Evolutionary conservation across 53 echinoderm and acorn worm genomes (phyloP).

Genomic region (Astropecten irregularis): DNA sequence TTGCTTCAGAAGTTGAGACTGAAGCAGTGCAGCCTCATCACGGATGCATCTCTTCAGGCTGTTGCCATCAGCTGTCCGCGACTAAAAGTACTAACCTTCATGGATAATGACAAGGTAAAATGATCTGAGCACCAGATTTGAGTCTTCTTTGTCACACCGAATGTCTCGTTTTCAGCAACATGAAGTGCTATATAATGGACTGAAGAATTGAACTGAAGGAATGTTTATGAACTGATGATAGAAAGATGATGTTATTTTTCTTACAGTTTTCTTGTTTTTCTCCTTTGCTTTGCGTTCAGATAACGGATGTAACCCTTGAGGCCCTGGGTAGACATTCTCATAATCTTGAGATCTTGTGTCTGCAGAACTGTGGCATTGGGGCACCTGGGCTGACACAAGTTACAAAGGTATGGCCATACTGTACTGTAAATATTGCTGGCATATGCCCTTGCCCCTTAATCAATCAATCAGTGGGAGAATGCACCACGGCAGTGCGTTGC

Average conservation of each 20-base stretch:
- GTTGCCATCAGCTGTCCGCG: conserved; percentile 10
- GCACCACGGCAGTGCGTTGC: too few relatives aligned
- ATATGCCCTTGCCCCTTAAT: too few relatives aligned
- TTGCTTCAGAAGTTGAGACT: conserved; percentile 43
- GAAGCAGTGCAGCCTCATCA: conserved; percentile 57
- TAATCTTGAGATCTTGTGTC: conserved; percentile 38
- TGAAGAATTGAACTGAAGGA: too few relatives aligned
- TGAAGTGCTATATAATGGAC: too few relatives aligned
- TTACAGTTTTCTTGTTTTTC: too few relatives aligned
- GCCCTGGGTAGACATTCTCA: conserved; percentile 30
- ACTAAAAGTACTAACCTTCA: conserved; percentile 48
- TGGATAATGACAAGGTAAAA: conserved; percentile 55
- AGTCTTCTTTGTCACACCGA: neutral
- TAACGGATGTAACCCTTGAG: conserved; percentile 59
- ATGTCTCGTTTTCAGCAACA: neutral
- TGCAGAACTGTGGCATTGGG: conserved; percentile 57
- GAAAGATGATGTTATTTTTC: too few relatives aligned
- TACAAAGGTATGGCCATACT: conserved; percentile 39
- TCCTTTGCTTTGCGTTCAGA: neutral
- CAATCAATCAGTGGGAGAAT: too few relatives aligned
- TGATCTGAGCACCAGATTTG: neutral
- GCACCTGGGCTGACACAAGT: conserved; percentile 40
- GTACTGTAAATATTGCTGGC: too few relatives aligned
- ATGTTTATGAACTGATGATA: too few relatives aligned
- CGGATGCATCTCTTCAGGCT: conserved; percentile 37